These are phyloP conservation scores for Tipula vernalis DNA, from an alignment of 2,888 invertebrate genomes.

Conservation along the genomic window DNA sequence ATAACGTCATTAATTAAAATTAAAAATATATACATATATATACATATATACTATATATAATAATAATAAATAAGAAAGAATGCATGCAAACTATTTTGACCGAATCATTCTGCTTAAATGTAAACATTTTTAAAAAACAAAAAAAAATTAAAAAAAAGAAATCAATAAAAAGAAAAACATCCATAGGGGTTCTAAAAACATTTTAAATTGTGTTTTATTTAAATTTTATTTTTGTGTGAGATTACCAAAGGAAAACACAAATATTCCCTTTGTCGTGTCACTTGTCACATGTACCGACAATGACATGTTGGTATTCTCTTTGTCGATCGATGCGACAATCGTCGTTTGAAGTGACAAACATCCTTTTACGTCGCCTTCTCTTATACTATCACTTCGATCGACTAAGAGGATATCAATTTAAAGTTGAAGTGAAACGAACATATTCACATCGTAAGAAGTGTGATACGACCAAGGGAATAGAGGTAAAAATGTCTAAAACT, in stretches of 20 bases:
- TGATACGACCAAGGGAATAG: too few relatives aligned
- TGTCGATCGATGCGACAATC: too few relatives aligned
- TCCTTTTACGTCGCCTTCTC: too few relatives aligned
- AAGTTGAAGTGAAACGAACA: too few relatives aligned
- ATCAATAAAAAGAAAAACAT: conserved; percentile 8
- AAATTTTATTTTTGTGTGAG: not conserved
- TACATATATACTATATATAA: not conserved
- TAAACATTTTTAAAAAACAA: conserved; percentile 10
- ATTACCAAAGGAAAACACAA: not conserved
- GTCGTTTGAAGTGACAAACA: too few relatives aligned
- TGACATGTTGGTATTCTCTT: too few relatives aligned
- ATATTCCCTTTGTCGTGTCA: too few relatives aligned
- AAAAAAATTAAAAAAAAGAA: conserved; percentile 4
- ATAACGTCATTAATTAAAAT: not conserved
- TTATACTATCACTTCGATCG: too few relatives aligned
- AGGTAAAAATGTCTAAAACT: too few relatives aligned
- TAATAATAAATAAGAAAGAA: not conserved
- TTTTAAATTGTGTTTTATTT: conserved; percentile 8
- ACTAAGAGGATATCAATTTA: too few relatives aligned
- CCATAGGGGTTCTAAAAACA: conserved; percentile 10
- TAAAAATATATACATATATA: not conserved
- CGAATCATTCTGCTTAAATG: conserved; percentile 10
- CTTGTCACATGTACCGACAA: too few relatives aligned
- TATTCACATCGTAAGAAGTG: too few relatives aligned
- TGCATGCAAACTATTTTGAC: conserved; percentile 11